phyloP scores from a whole-genome alignment of 2,888 invertebrate genomes.

The Ochlodes sylvanus region DNA sequence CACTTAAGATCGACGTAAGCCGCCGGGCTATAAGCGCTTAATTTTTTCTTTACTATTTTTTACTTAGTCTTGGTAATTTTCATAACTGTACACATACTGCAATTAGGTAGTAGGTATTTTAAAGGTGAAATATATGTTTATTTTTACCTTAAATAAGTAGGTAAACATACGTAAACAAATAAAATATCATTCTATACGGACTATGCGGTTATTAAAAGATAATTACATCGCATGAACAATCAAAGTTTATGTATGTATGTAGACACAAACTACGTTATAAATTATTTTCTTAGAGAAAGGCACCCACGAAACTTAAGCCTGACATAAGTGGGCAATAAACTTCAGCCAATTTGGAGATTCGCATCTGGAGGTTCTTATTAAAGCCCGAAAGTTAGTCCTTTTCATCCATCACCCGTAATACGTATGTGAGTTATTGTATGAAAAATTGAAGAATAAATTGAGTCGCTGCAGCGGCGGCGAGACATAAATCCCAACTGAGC shows the following conservation, averaged over 20 bases:
- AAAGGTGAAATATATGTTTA: too few relatives aligned
- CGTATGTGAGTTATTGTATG: slow-evolving; percentile 86
- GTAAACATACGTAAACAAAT: too few relatives aligned
- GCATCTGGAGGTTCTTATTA: slow-evolving; percentile 85
- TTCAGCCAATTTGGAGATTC: slow-evolving; percentile 85
- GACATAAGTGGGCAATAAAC: slow-evolving; percentile 86
- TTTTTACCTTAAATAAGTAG: too few relatives aligned
- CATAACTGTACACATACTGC: too few relatives aligned
- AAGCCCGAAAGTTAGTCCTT: slow-evolving; percentile 86
- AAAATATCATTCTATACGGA: background rate
- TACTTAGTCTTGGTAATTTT: too few relatives aligned
- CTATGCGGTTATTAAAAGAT: background rate
- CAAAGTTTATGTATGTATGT: slow-evolving; percentile 68
- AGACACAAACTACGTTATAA: slow-evolving; percentile 81
- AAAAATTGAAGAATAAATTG: slow-evolving; percentile 86
- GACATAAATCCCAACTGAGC: slow-evolving; percentile 86
- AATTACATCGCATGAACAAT: slow-evolving; percentile 56
- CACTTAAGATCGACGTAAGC: too few relatives aligned
- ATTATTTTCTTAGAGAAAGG: slow-evolving; percentile 82
- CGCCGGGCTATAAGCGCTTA: too few relatives aligned
- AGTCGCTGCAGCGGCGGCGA: slow-evolving; percentile 85
- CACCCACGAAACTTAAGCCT: slow-evolving; percentile 83
- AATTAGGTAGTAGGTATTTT: too few relatives aligned
- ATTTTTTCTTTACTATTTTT: too few relatives aligned
- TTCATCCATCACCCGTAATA: slow-evolving; percentile 85